Evolutionary conservation across 2,888 invertebrate genomes (phyloP).

Genomic region (Apantesis nais): DNA sequence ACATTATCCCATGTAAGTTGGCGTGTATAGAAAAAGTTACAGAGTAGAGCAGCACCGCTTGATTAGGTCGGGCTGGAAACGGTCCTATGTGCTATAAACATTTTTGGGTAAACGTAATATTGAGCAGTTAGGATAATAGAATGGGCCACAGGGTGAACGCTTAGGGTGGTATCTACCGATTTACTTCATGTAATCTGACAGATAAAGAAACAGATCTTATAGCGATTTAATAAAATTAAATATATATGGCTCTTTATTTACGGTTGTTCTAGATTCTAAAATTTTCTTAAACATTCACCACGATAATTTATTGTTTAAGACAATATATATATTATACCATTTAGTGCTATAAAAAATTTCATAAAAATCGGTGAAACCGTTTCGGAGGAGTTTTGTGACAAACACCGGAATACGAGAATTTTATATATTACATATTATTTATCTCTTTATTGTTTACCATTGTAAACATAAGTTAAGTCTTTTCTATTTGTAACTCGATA

Average conservation of each 20-base stretch:
- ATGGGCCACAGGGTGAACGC: constrained; percentile 59
- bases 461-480: neutral
- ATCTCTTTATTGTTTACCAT: too few species aligned
- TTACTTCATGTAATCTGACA: constrained; percentile 60
- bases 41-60: constrained; percentile 61
- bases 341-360: too few species aligned
- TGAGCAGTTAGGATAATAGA: constrained; percentile 81
- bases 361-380: too few species aligned
- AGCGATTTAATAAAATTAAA: constrained; percentile 30
- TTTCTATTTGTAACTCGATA: neutral
- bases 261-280: neutral
- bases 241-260: constrained; percentile 28
- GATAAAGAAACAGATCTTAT: constrained; percentile 51
- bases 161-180: constrained; percentile 47
- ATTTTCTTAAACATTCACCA: too few species aligned
- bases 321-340: too few species aligned
- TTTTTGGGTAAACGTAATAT: constrained; percentile 83
- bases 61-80: constrained; percentile 75
- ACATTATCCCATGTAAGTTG: constrained; percentile 48
- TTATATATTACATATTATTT: too few species aligned
- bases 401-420: too few species aligned
- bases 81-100: constrained; percentile 73
- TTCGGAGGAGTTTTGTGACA: too few species aligned
- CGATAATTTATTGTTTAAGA: too few species aligned
- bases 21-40: constrained; percentile 56